A percentile compares a stretch with the other conserved stretches of the same genome.
Conservation (phyloP, 2,113 vertebrate species). For the Saguinus midas region DNA sequence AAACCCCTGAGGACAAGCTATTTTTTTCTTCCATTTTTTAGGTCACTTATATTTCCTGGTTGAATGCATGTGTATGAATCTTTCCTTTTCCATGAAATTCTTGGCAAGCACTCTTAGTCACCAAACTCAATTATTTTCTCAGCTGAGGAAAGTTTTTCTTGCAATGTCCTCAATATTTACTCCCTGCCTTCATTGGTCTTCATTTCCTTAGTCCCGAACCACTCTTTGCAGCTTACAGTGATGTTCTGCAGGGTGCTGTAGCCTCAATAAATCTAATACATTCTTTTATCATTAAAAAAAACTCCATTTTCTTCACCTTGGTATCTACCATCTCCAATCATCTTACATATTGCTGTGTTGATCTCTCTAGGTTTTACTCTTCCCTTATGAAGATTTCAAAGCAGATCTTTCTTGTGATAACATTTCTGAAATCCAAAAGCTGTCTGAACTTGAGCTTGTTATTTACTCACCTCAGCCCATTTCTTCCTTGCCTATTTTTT, state of each 20-base stretch:
- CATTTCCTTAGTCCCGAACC: not conserved
- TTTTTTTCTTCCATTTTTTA: not conserved
- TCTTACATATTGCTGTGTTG: too few species aligned
- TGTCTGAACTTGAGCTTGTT: not conserved
- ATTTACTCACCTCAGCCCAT: not conserved
- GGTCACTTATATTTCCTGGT: not conserved
- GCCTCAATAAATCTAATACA: not conserved
- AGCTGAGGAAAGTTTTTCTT: too few species aligned
- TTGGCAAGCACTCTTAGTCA: not conserved
- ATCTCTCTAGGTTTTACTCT: not conserved
- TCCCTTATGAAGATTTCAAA: not conserved
- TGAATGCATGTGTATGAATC: not conserved
- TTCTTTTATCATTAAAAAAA: not conserved
- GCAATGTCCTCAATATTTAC: not conserved
- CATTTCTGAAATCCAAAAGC: not conserved
- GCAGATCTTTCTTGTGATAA: not conserved
- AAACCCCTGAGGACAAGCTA: not conserved
- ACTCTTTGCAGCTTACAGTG: not conserved
- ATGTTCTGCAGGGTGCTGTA: rapidly evolving
- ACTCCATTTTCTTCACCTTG: not conserved
- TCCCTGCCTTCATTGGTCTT: not conserved
- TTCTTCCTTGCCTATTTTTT: not conserved
- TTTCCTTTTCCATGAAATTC: not conserved
- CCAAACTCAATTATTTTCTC: not conserved
- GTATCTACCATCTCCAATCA: not conserved